Base-by-base conservation (phyloP, 92 coral and sea anemone genomes). In the Parazoanthus atlanticus region DNA sequence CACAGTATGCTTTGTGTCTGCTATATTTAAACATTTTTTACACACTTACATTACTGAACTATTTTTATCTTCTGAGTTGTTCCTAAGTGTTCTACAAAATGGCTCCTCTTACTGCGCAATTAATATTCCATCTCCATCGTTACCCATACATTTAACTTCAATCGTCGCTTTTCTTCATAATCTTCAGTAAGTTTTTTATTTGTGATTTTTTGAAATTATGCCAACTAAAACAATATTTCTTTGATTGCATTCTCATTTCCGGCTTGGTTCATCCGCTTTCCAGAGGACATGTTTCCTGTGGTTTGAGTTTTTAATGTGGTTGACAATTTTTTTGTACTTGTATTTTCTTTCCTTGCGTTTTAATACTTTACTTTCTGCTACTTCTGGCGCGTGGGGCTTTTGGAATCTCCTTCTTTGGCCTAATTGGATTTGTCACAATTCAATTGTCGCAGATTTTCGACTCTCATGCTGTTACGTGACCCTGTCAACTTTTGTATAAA, bases 21-120 rank as follows among this genome's bases (percentile, higher is more conserved):
- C 79, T 71, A 47, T 84, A 74, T 43, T 84, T 70, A 46, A 71
- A 80, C 84, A 79, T 56, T 43, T 54, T 8, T 80, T 32, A 25
- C 69, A 61, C 28, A 15, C 65, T 56, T 80, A 19, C 40, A 30
- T 31, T 80, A 29, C 28, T 31, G 7, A 47, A 41, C 65, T 84
- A 64, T 64, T 36, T 75, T 70, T 69, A 73, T 41, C 78, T 70
- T 52, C 21, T 13, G 58, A 52, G 58, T 52, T 19, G 58, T 74
- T 34, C 65, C 26, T 54, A 43, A 40, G 70, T 21, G 61, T 26
- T 71, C 16, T 8, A 71, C 26, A 47, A 43, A 52, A 32, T 40
- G 2, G 21, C 28, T 30, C 1, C 65, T 30, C 33, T 16, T 84
- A 70, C 54, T 29, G 78, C 23, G 67, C 52, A 28, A 41, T 84